These are phyloP conservation scores for Enteromius afrohamiltoni DNA, from an alignment of 2,797 vertebrate species.

Conservation along the genomic window DNA sequence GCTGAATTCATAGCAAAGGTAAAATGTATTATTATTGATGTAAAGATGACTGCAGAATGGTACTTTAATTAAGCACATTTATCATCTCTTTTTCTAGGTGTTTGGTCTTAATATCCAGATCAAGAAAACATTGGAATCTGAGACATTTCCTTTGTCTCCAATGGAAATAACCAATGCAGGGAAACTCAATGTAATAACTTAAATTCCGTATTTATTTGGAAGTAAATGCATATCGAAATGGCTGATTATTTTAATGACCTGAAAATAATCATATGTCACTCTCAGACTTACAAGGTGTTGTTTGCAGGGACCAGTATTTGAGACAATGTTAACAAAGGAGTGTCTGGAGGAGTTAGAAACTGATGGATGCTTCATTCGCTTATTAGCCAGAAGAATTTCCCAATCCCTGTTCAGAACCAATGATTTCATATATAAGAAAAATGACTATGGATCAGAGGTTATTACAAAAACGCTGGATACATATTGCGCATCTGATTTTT, in stretches of 20 bases:
- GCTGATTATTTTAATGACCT: background rate
- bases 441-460: constrained; percentile 55
- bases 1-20: constrained; percentile 55
- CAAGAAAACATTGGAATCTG: background rate
- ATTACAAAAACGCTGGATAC: background rate
- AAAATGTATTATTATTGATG: background rate
- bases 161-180: constrained; percentile 38
- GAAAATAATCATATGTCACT: background rate
- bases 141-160: constrained; percentile 17
- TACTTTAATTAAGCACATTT: background rate
- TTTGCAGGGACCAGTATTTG: constrained; percentile 52
- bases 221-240: background rate
- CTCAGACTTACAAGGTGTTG: background rate
- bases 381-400: constrained; percentile 46
- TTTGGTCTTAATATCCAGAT: constrained; percentile 52
- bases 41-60: background rate
- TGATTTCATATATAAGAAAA: constrained; percentile 45
- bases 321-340: constrained; percentile 44
- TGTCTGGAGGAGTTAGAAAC: constrained; percentile 36
- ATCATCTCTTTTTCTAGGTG: constrained; percentile 36
- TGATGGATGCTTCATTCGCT: constrained; percentile 57
- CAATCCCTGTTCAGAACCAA: constrained; percentile 48
- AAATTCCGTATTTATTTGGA: background rate
- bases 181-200: constrained; percentile 51
- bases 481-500: background rate